Conservation (phyloP, 2,888 invertebrate species). For the Bimastos eiseni region DNA sequence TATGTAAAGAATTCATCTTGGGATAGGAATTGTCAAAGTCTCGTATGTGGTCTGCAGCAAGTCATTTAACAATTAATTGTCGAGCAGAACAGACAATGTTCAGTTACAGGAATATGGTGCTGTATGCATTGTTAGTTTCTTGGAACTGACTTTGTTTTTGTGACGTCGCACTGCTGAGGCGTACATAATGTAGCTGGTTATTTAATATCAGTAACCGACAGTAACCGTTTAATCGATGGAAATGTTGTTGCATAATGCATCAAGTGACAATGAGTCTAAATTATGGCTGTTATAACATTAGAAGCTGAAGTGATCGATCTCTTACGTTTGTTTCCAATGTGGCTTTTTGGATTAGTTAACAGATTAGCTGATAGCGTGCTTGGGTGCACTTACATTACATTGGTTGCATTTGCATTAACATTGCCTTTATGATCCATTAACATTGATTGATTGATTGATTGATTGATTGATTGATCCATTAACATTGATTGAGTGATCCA, state of each 20-base stretch:
- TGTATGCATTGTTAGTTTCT: background rate
- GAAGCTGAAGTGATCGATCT: no score
- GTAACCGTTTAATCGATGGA: background rate
- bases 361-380: no score
- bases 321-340: no score
- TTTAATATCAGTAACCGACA: background rate
- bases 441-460: background rate
- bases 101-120: background rate
- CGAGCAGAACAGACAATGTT: background rate
- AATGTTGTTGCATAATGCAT: no score
- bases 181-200: background rate
- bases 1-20: no score
- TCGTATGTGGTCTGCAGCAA: no score
- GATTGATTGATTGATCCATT: background rate
- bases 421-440: background rate
- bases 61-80: no score
- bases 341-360: no score
- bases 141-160: background rate
- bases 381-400: no score
- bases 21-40: no score
- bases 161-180: background rate
- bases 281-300: no score
- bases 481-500: background rate
- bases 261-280: no score
- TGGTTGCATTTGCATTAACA: background rate